These are phyloP conservation scores for Neodiprion fabricii DNA, from an alignment of 1,140 invertebrate genomes.

Conservation along the genomic window DNA sequence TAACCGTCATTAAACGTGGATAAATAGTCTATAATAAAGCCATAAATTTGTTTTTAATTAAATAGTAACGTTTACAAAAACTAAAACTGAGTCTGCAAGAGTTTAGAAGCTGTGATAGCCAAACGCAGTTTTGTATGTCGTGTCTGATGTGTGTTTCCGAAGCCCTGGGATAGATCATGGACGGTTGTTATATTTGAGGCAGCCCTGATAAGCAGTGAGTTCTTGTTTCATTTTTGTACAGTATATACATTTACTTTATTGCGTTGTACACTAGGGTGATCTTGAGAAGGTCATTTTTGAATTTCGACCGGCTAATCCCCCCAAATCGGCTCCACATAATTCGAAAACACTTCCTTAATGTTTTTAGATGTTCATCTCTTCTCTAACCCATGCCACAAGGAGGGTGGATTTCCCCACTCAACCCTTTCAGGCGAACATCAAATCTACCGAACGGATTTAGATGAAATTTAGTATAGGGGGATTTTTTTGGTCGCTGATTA, in stretches of 20 bases:
- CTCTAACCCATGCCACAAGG: too few species aligned
- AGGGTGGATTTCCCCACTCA: too few species aligned
- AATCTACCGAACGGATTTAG: too few species aligned
- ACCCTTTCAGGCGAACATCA: too few species aligned
- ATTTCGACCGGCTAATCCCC: too few species aligned
- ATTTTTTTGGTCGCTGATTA: too few species aligned
- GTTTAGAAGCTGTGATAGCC: constrained; percentile 16
- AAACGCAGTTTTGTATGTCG: constrained; percentile 41
- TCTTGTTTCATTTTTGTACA: constrained; percentile 29
- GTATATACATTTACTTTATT: constrained; percentile 23
- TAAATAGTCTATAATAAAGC: constrained; percentile 17
- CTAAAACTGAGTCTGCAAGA: constrained; percentile 8
- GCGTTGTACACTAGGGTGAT: too few species aligned
- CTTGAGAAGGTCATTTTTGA: too few species aligned
- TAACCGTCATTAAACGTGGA: constrained; percentile 34
- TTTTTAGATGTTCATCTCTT: too few species aligned
- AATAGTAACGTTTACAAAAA: constrained; percentile 3
- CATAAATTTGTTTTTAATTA: constrained; percentile 12
- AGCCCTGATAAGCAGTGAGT: constrained; percentile 45
- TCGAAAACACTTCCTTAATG: too few species aligned
- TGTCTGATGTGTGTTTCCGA: constrained; percentile 52
- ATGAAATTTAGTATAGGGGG: too few species aligned
- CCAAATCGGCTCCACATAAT: too few species aligned
- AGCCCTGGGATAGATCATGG: constrained; percentile 46
- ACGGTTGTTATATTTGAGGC: constrained; percentile 41